These are phyloP conservation scores for Ictidomys tridecemlineatus DNA, from an alignment of 2,113 vertebrate species.

Conservation along the genomic window DNA sequence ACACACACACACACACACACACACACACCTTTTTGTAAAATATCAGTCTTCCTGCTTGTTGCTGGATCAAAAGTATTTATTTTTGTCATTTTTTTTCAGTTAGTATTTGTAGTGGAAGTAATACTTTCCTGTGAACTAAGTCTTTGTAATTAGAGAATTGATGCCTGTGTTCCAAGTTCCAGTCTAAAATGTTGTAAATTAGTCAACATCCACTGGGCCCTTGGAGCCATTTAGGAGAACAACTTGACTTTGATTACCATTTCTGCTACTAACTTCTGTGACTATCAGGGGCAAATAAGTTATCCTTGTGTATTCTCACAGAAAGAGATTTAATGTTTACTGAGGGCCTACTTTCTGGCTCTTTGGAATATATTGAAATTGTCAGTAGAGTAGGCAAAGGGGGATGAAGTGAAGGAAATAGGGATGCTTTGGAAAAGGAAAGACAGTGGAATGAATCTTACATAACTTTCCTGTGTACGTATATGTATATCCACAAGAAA, in stretches of 20 bases:
- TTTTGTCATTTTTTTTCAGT: slow-evolving; percentile 22
- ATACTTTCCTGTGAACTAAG: background rate
- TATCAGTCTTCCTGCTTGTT: background rate
- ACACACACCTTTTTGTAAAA: background rate
- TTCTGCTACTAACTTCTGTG: background rate
- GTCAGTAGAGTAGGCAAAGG: background rate
- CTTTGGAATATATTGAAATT: background rate
- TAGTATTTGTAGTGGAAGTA: background rate
- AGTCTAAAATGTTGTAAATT: background rate
- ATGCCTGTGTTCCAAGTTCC: background rate
- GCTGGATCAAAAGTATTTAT: slow-evolving; percentile 7
- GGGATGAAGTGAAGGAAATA: too few relatives aligned
- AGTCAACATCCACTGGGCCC: background rate
- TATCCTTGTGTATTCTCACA: background rate
- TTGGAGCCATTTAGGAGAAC: background rate
- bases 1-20: background rate
- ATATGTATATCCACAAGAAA: too few relatives aligned
- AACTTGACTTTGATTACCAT: background rate
- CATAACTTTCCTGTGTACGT: too few relatives aligned
- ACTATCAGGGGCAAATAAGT: background rate
- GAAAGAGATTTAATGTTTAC: background rate
- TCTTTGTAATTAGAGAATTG: background rate
- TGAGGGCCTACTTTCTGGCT: background rate
- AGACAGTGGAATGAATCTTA: too few relatives aligned
- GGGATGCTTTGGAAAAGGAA: too few relatives aligned